These are phyloP conservation scores for Ascidia mentula DNA, from an alignment of 23 tunicate species.

Conservation along the genomic window DNA sequence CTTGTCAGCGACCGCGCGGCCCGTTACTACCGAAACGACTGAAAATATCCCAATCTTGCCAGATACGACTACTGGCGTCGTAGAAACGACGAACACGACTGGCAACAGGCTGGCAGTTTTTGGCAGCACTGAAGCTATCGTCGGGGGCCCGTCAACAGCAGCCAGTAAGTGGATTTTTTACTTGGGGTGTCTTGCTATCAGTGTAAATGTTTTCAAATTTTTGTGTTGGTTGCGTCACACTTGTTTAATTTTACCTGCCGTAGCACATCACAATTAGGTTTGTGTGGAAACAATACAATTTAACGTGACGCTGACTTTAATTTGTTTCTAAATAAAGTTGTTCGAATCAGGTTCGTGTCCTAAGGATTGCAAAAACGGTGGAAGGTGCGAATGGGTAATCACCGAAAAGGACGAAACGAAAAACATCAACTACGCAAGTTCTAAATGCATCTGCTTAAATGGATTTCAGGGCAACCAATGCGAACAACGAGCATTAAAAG, in stretches of 20 bases:
- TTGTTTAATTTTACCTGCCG: too few relatives aligned
- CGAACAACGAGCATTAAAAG: not conserved
- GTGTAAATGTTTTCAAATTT: too few relatives aligned
- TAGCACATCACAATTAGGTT: too few relatives aligned
- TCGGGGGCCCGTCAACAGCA: not conserved
- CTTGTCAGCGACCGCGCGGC: not conserved
- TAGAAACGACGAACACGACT: not conserved
- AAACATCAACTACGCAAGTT: not conserved
- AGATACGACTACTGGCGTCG: not conserved
- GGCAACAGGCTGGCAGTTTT: not conserved
- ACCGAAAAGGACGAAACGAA: not conserved
- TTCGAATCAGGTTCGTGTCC: too few relatives aligned
- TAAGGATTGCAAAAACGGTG: conserved; percentile 4
- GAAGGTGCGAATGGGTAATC: not conserved
- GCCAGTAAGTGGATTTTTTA: not conserved
- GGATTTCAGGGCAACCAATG: not conserved
- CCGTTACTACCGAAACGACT: not conserved
- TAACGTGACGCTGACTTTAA: too few relatives aligned
- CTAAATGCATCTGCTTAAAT: not conserved
- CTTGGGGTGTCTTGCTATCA: not conserved
- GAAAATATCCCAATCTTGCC: not conserved
- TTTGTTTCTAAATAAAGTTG: too few relatives aligned
- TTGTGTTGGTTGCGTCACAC: too few relatives aligned
- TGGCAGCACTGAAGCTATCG: conserved; percentile 1
- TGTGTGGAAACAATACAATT: too few relatives aligned